Conservation (phyloP, 2,888 invertebrate species). For the Carterocephalus palaemon region DNA sequence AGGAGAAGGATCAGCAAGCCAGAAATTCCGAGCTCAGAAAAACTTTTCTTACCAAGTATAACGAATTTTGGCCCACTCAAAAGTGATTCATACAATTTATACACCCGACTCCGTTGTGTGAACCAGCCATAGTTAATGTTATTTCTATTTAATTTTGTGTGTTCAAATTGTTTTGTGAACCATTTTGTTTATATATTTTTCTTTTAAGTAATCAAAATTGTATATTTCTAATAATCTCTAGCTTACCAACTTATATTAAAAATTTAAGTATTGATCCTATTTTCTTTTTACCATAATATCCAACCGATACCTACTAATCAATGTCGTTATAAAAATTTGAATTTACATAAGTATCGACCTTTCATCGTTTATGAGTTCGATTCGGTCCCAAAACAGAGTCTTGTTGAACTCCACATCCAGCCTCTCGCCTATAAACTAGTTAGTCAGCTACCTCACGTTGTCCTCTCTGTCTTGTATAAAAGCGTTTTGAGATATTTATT, state of each 20-base stretch:
- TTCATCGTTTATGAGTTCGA: too few species aligned
- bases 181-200: constrained; percentile 20
- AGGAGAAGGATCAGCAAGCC: constrained; percentile 81
- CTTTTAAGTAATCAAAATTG: constrained; percentile 20
- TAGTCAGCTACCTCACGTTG: too few species aligned
- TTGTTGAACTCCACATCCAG: too few species aligned
- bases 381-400: too few species aligned
- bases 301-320: constrained; percentile 1
- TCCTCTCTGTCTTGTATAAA: too few species aligned
- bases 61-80: constrained; percentile 70
- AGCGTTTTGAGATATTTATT: too few species aligned
- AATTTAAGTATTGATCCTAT: constrained; percentile 13
- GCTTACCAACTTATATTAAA: constrained; percentile 20
- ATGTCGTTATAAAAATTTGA: too few species aligned
- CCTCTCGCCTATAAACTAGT: too few species aligned
- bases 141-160: constrained; percentile 30
- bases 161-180: constrained; percentile 20
- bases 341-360: too few species aligned
- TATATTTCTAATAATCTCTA: constrained; percentile 16
- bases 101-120: constrained; percentile 31
- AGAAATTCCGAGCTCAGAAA: constrained; percentile 81
- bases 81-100: constrained; percentile 61
- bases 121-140: constrained; percentile 37
- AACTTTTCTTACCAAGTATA: constrained; percentile 72
- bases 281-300: constrained; percentile 19